These are phyloP conservation scores for Neuroterus valhalla DNA, from an alignment of 1,140 invertebrate species.

Conservation along the genomic window DNA sequence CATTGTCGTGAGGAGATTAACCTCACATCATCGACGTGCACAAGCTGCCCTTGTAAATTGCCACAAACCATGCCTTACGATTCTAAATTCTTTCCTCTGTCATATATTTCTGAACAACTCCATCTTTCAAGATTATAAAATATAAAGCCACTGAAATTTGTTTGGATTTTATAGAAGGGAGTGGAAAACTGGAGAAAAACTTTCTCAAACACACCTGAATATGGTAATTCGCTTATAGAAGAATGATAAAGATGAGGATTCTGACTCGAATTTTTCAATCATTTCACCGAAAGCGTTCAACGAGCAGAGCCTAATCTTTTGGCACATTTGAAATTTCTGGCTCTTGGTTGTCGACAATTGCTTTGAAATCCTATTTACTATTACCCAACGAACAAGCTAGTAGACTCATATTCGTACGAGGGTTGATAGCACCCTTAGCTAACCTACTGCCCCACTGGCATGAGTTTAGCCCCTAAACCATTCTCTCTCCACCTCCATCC, in stretches of 20 bases:
- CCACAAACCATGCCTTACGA: no score
- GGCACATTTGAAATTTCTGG: conserved; percentile 52
- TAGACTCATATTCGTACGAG: conserved; percentile 52
- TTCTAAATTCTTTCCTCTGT: no score
- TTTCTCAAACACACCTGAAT: no score
- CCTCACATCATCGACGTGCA: neutral
- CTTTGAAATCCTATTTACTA: conserved; percentile 67
- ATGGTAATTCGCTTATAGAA: no score
- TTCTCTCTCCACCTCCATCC: conserved; percentile 20
- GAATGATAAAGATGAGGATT: no score
- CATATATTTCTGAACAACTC: no score
- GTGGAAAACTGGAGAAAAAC: no score
- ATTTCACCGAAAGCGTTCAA: no score
- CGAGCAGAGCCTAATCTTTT: neutral
- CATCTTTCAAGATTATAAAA: no score
- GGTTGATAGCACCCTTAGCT: conserved; percentile 65
- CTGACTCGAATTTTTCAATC: no score
- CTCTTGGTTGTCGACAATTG: conserved; percentile 57
- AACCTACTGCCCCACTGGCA: conserved; percentile 74
- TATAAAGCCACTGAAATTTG: no score
- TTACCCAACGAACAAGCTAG: conserved; percentile 51
- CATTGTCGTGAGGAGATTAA: conserved; percentile 53
- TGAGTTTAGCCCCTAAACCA: conserved; percentile 60
- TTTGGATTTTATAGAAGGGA: no score
- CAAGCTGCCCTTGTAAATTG: neutral